Percentiles rank a stretch among this genome's conserved stretches.
These are phyloP conservation scores for Megatriorchis doriae DNA, from an alignment of 2,113 vertebrate species.

Conservation along the genomic window DNA sequence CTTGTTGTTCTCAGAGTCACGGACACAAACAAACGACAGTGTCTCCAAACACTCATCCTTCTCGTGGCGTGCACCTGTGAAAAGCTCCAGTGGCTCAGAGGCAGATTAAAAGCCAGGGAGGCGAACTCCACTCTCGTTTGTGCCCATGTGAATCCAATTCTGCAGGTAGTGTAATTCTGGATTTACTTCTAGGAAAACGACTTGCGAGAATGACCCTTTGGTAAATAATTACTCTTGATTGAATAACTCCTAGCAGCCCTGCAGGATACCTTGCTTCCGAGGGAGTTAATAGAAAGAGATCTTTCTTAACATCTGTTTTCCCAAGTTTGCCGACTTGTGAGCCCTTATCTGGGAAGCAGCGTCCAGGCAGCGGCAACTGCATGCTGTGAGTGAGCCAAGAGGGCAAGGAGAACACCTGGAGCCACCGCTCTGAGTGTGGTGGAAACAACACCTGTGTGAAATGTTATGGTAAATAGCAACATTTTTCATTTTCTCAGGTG, in stretches of 20 bases:
- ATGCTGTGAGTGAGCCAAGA: fast-evolving
- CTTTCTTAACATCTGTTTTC: background rate
- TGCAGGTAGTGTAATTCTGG: background rate
- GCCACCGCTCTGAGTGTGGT: fast-evolving
- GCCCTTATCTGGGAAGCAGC: background rate
- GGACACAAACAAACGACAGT: background rate
- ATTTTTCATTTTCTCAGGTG: fast-evolving
- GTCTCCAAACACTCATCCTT: background rate
- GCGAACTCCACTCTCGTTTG: background rate
- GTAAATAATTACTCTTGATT: conserved; percentile 10
- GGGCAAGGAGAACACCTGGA: background rate
- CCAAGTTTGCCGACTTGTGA: background rate
- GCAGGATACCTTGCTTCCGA: background rate
- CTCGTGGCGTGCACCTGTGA: fast-evolving
- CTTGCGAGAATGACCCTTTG: background rate
- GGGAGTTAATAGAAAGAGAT: background rate
- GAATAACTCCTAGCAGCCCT: background rate
- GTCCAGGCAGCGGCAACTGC: background rate
- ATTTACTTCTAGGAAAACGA: background rate
- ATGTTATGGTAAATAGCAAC: fast-evolving
- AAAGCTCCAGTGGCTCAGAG: background rate
- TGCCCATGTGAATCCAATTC: background rate
- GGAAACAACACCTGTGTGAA: fast-evolving
- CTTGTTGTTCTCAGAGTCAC: background rate
- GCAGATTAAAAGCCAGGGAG: background rate